A percentile compares a stretch with the other conserved stretches of the same genome.
phyloP scores from a whole-genome alignment of 2,797 vertebrate genomes.

The Cynopterus sphinx region DNA sequence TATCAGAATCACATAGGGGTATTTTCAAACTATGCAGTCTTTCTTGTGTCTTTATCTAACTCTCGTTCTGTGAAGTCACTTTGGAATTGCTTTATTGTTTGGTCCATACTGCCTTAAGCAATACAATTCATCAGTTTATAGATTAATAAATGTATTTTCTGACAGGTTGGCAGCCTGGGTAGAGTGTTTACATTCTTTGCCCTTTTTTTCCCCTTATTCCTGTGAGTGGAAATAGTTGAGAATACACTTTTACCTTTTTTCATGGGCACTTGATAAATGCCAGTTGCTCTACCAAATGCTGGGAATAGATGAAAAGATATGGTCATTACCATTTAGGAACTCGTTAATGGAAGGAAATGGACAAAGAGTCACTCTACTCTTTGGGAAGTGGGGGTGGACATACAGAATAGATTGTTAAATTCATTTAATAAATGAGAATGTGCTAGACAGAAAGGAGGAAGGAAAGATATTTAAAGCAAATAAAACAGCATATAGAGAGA shows the following conservation, averaged over 20 bases:
- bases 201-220: not conserved
- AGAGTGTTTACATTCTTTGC: not conserved
- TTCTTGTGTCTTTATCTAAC: not conserved
- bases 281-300: not conserved
- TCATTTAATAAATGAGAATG: not conserved
- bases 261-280: not conserved
- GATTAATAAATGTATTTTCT: not conserved
- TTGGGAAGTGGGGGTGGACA: not conserved
- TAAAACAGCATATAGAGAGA: not conserved
- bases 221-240: not conserved
- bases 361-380: not conserved
- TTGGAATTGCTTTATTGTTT: conserved; percentile 21
- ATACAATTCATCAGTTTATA: not conserved
- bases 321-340: not conserved
- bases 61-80: not conserved
- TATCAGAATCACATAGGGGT: not conserved
- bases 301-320: not conserved
- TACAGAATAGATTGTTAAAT: not conserved
- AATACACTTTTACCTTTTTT: not conserved
- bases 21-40: not conserved
- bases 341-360: not conserved
- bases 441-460: not conserved
- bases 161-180: not conserved
- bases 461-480: conserved; percentile 13
- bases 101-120: not conserved